phyloP scores from a whole-genome alignment of 2,888 invertebrate species.

The Fissipunctia ypsillon region DNA sequence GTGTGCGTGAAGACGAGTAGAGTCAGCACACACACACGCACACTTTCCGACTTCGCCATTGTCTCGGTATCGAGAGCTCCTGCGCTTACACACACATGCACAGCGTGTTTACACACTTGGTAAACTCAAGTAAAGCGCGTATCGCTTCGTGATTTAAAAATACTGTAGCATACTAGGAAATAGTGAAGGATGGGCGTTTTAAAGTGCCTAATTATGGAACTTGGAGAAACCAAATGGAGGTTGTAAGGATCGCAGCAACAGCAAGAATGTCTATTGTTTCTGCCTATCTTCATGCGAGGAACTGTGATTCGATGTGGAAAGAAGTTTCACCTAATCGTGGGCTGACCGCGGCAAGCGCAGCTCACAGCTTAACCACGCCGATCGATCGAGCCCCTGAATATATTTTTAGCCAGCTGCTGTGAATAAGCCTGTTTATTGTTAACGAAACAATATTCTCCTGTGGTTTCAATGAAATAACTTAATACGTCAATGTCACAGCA shows the following conservation, averaged over 20 bases:
- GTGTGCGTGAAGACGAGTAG: too few relatives aligned
- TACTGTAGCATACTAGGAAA: too few relatives aligned
- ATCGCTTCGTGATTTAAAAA: too few relatives aligned
- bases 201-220: background rate
- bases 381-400: background rate
- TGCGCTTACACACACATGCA: too few relatives aligned
- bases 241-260: too few relatives aligned
- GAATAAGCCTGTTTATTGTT: slow-evolving; percentile 55
- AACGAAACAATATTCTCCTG: slow-evolving; percentile 44
- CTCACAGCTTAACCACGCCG: background rate
- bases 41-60: too few relatives aligned
- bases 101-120: too few relatives aligned
- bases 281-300: background rate
- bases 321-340: background rate
- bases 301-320: background rate
- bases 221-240: background rate
- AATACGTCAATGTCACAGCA: slow-evolving; percentile 68
- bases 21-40: too few relatives aligned
- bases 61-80: too few relatives aligned
- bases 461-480: slow-evolving; percentile 58
- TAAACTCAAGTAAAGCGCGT: too few relatives aligned
- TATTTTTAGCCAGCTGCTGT: slow-evolving; percentile 12
- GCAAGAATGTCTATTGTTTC: background rate
- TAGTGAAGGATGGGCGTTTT: too few relatives aligned
- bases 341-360: background rate